phyloP scores from a whole-genome alignment of 1,140 invertebrate species.

The Pseudobourletiella spinata region DNA sequence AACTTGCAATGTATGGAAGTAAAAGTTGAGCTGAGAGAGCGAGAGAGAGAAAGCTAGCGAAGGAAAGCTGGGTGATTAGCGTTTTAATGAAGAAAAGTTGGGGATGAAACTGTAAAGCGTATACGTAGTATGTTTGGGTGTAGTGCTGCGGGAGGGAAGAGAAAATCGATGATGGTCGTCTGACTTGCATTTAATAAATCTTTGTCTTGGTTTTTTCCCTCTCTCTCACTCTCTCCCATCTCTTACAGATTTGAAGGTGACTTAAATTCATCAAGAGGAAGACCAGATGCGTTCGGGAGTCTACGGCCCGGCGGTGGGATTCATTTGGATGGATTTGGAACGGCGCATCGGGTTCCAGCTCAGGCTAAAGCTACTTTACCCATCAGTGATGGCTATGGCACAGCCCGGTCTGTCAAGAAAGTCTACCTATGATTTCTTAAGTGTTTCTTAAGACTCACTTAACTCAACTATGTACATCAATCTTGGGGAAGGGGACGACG shows the following conservation, averaged over 20 bases:
- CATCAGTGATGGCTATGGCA: slow-evolving; percentile 39
- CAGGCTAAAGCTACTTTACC: slow-evolving; percentile 29
- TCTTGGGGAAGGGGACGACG: too few relatives aligned
- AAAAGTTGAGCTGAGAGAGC: too few relatives aligned
- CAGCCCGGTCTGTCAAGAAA: slow-evolving; percentile 42
- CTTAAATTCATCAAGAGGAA: slow-evolving; percentile 29
- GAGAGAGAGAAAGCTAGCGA: too few relatives aligned
- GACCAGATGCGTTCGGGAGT: slow-evolving; percentile 34
- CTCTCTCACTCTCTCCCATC: too few relatives aligned
- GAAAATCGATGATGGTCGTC: neutral
- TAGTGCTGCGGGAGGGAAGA: too few relatives aligned
- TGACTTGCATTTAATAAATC: neutral
- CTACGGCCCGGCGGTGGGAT: slow-evolving; percentile 30
- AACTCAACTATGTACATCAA: neutral
- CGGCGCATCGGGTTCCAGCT: slow-evolving; percentile 36
- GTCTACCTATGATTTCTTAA: slow-evolving; percentile 40
- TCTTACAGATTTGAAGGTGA: slow-evolving; percentile 28
- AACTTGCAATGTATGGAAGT: too few relatives aligned
- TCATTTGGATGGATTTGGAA: slow-evolving; percentile 39
- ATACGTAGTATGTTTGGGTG: too few relatives aligned
- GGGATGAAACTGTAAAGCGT: too few relatives aligned
- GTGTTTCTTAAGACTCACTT: slow-evolving; percentile 8
- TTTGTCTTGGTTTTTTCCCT: too few relatives aligned
- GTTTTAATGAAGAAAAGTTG: too few relatives aligned
- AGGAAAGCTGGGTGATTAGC: too few relatives aligned